phyloP scores from a whole-genome alignment of 2,113 vertebrate genomes.

The Anarrhichthys ocellatus region DNA sequence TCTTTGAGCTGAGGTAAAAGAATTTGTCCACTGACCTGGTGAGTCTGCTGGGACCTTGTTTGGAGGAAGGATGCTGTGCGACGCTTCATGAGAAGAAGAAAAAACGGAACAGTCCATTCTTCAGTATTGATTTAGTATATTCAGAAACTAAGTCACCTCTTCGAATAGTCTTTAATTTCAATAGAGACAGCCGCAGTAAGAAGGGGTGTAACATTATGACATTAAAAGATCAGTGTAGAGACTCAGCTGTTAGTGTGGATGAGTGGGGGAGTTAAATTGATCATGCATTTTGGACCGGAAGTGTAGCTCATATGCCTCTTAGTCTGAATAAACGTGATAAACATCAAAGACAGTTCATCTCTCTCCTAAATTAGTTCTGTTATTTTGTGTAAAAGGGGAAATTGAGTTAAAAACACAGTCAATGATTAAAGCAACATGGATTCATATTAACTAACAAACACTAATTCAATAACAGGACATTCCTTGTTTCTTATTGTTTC shows the following conservation, averaged over 20 bases:
- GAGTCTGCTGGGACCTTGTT: slow-evolving; percentile 34
- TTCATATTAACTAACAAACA: background rate
- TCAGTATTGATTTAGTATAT: background rate
- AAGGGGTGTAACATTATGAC: background rate
- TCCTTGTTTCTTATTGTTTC: background rate
- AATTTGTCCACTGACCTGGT: slow-evolving; percentile 55
- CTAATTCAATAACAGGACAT: background rate
- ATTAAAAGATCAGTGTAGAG: background rate
- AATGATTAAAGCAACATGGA: background rate
- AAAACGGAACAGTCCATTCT: background rate
- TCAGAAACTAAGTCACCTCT: background rate
- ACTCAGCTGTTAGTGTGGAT: background rate
- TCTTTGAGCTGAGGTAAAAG: background rate
- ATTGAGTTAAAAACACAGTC: background rate
- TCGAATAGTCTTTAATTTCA: background rate
- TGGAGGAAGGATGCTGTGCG: slow-evolving; percentile 6
- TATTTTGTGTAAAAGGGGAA: background rate
- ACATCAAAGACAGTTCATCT: background rate
- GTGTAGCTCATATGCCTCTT: background rate
- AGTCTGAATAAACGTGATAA: background rate
- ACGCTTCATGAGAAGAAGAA: slow-evolving; percentile 20
- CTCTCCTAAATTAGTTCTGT: background rate
- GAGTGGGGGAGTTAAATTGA: background rate
- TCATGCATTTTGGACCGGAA: background rate
- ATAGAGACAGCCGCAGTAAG: background rate